Base-by-base conservation (phyloP, 2,113 vertebrate genomes). In the Siniperca knerii region DNA sequence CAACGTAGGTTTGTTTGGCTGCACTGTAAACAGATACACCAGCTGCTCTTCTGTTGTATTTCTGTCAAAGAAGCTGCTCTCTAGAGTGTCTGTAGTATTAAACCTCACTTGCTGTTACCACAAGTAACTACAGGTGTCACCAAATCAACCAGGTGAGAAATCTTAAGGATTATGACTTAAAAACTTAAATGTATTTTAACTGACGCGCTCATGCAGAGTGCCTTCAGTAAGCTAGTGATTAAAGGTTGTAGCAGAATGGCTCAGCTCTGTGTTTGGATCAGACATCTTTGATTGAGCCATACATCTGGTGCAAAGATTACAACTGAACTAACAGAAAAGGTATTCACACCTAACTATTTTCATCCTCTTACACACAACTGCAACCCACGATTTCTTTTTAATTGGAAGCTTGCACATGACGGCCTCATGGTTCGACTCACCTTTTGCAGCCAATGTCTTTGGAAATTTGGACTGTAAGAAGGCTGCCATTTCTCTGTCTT, bases 401-500 rank as follows among this genome's bases (percentile, higher is more conserved):
- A 23, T 40, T 79, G 23, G n/a, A 50, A 5, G 16, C 9, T 0
- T 50, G 20, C 8, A 65, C 20, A 18, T 46, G 52, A 1, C 23
- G 52, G 54, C 52, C 29, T 33, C 7, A 1, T 15, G 4, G 16
- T 73, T 20, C 16, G 2, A 82, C 95, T 90, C 92, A 98, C 97
- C 86, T 93, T 95, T 95, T 89, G 93, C 94, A 87, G 92, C 91
- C 82, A 93, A 80, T 61, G 85, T 94, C 88, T 93, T 95, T 78
- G 96, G 95, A 69, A 97, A 94, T 89, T 96, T 97, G 54, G 92
- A 95, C 90, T 96, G 95, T 90, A 97, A 92, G 92, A 97, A 97
- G 9, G 96, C 95, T 0, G 96, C 96, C 97, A 98, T 98, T 70
- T 98, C 97, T 90, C 95, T 96, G 93, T 98, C 97, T 82, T 98